Conservation (phyloP, 2,888 invertebrate genomes). For the Germaria angustata region DNA sequence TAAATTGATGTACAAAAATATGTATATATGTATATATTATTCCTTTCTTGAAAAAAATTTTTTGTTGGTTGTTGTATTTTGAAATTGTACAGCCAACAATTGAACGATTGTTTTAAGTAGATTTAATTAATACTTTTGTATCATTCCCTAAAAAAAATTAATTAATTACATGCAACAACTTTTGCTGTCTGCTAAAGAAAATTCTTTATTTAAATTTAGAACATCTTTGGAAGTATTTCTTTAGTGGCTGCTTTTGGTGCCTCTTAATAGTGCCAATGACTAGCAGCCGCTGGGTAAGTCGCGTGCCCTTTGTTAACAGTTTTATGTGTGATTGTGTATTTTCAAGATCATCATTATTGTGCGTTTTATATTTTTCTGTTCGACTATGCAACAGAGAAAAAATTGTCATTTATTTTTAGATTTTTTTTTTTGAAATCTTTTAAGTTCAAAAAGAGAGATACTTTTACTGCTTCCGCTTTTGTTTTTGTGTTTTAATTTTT, state of each 20-base stretch:
- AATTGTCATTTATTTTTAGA: conserved; percentile 41
- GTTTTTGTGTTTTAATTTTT: neutral
- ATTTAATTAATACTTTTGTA: conserved; percentile 43
- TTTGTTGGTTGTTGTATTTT: too few relatives aligned
- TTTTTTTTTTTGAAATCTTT: conserved; percentile 18
- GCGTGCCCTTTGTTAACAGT: conserved; percentile 41
- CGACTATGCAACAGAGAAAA: neutral
- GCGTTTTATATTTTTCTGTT: conserved; percentile 26
- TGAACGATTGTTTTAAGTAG: conserved; percentile 27
- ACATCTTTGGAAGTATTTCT: neutral
- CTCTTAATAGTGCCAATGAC: conserved; percentile 21
- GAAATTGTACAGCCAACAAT: neutral
- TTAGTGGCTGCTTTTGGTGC: neutral
- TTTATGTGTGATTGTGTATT: neutral
- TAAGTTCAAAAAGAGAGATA: neutral
- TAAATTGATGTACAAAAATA: too few relatives aligned
- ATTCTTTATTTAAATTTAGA: conserved; percentile 33
- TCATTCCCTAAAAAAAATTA: conserved; percentile 25
- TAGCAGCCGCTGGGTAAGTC: conserved; percentile 39
- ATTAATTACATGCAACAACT: conserved; percentile 23
- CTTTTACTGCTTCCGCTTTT: conserved; percentile 38
- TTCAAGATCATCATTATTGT: conserved; percentile 36
- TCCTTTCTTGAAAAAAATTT: too few relatives aligned
- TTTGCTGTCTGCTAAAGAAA: neutral
- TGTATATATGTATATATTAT: too few relatives aligned